Base-by-base conservation (phyloP, 2,888 invertebrate species). In the Strigamia crassipes region DNA sequence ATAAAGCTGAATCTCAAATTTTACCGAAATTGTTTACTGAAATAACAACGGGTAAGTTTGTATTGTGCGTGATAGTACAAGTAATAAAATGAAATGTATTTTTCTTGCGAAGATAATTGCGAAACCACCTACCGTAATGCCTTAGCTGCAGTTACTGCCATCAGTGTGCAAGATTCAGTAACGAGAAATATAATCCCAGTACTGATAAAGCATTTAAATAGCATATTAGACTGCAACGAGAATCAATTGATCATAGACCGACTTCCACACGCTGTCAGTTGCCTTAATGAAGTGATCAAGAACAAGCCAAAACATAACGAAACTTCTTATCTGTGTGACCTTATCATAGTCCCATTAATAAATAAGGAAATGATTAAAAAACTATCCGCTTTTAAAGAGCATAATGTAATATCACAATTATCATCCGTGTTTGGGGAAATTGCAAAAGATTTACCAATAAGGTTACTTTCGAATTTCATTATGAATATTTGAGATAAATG, bases 131-230 rank as follows among this genome's bases (percentile, higher is more conserved):
- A 61, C 61, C 23, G 21, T 18, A 61, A 61, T 23, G 61, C 61
- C 23, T 61, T 61, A 18, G n/a, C 18, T 23, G 61, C 61, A 61
- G 61, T 61, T 21, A 18, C 21, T 61, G 61, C 21, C 12, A 61
- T 61, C 18, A n/a, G 61, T 61, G 23, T 61, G n/a, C 61, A 23
- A 21, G 61, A 61, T 12, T 61, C 61, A 61, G 23, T 61, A 23
- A 12, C 21, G 9, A 61, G 18, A 61, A 18, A 2, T 23, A 23
- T 23, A 9, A 61, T 61, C 18, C 61, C 61, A 61, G 18, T 23
- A 4, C 61, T 61, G 21, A 61, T 61, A 61, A 23, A 61, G n/a
- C 61, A 61, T 61, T 61, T 61, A 61, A 61, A 61, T 23, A 61
- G 61, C 18, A 5, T 61, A n/a, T 23, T 61, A 61, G 23, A 18